Base-by-base conservation (phyloP, 2,888 invertebrate genomes). In the Agapostemon virescens region DNA sequence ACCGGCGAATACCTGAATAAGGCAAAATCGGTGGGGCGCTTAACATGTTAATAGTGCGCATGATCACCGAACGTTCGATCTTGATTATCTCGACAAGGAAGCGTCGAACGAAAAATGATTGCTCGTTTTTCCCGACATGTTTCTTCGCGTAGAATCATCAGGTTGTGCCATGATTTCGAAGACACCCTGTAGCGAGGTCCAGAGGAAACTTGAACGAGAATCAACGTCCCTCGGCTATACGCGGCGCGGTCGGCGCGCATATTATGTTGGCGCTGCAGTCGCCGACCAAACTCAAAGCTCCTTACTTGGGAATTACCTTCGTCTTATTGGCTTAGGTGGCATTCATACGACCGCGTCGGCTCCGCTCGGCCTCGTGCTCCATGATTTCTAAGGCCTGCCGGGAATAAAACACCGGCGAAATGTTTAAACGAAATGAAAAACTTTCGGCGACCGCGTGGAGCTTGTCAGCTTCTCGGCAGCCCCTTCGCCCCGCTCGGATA, bases 141-240 rank as follows among this genome's bases (percentile, higher is more conserved):
- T 38, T 38, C 11, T 38, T 11, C n/a, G 11, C n/a, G n/a, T n/a
- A n/a, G n/a, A n/a, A n/a, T 20, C 45, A n/a, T 45, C 45, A 6
- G 17, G 2, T 3, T 2, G 49, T n/a, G 49, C 11, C 3, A 49
- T 0, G 11, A n/a, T 49, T 49, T 49, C 26, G 55, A 1, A 55
- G 55, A 55, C 23, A 26, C 23, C 55, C 26, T 23, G 55, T 26
- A 26, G 26, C 20, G 26, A 17, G 69, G 75, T 76, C 72, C 42
- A 73, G n/a, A 30, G 66, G 79, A 79, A 80, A 42, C 76, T 82
- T 38, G 80, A 77, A 82, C 68, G 70, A 58, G 69, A 82, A 76
- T 74, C 70, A 40, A 49, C 63, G 71, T 63, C 40, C 49, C 40
- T 7, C 5, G 58, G 23, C 63, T 23, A 49, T 63, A 66, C 64